Evolutionary conservation across 1,140 invertebrate species (phyloP), one percentile per base, ranked within the genome.

Genomic region (Oscheius sp.): DNA sequence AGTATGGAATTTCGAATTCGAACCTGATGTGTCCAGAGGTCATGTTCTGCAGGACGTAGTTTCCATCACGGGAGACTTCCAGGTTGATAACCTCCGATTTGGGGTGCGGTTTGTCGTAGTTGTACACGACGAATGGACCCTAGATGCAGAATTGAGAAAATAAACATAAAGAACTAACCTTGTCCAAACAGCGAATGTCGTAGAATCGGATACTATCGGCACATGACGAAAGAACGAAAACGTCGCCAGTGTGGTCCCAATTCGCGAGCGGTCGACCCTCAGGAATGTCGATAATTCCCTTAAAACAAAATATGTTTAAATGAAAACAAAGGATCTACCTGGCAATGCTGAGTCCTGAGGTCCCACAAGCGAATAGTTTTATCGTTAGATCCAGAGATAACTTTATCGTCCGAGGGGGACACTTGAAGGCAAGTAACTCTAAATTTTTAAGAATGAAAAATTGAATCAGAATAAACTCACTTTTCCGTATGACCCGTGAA

Each of bases 281-380:
- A n/a, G n/a, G n/a, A n/a, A n/a, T n/a, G n/a, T n/a, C n/a, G n/a
- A n/a, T n/a, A n/a, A n/a, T n/a, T n/a, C n/a, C n/a, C n/a, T n/a
- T n/a, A n/a, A n/a, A n/a, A n/a, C n/a, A n/a, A n/a, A n/a, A n/a
- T n/a, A n/a, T n/a, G n/a, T n/a, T n/a, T n/a, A n/a, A n/a, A n/a
- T n/a, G n/a, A n/a, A n/a, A n/a, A n/a, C n/a, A n/a, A n/a, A n/a
- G n/a, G n/a, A n/a, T n/a, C 68, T 80, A 88, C 87, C 84, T 88
- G 87, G 86, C 95, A 97, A 85, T 96, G 97, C 0, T 93, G 93
- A 35, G 95, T 97, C 59, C 94, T 87, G 3, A 99, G 85, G 87
- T 99, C 95, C 96, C 96, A 99, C 20, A 99, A 85, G 74, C 96
- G 88, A 36, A 99, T 87, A 0, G 94, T 95, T 87, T 97, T 97